Percentiles rank a stretch among this genome's conserved stretches.
These are phyloP conservation scores for Myiotriccus ornatus DNA, from an alignment of 2,797 vertebrate species.

Conservation along the genomic window DNA sequence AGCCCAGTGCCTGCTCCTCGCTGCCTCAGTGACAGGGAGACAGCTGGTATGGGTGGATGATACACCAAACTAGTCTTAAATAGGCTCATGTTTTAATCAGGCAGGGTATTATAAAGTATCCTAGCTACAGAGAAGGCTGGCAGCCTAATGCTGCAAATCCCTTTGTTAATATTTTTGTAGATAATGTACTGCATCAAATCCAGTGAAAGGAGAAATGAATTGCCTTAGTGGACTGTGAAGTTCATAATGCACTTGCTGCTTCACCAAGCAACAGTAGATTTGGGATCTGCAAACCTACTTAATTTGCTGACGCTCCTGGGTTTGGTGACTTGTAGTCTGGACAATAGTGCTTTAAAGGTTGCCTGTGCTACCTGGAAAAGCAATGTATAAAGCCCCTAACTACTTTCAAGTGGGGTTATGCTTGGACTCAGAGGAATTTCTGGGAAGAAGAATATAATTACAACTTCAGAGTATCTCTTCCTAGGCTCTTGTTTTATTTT, in stretches of 20 bases:
- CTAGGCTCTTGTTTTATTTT: neutral
- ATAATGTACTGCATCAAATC: neutral
- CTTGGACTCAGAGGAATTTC: neutral
- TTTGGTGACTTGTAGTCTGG: neutral
- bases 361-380: neutral
- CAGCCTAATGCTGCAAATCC: neutral
- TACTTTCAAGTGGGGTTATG: neutral
- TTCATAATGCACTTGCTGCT: neutral
- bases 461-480: neutral
- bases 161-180: neutral
- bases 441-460: neutral
- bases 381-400: neutral
- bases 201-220: neutral
- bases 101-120: neutral
- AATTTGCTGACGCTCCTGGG: neutral
- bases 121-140: neutral
- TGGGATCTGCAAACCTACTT: neutral
- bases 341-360: neutral
- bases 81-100: neutral
- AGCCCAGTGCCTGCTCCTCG: neutral
- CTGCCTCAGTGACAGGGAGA: neutral
- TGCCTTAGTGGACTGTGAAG: neutral
- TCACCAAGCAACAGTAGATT: neutral
- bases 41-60: neutral
- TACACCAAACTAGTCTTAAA: neutral